Evolutionary conservation across 1,140 invertebrate genomes (phyloP).

Genomic region (Eriocheir sinensis): DNA sequence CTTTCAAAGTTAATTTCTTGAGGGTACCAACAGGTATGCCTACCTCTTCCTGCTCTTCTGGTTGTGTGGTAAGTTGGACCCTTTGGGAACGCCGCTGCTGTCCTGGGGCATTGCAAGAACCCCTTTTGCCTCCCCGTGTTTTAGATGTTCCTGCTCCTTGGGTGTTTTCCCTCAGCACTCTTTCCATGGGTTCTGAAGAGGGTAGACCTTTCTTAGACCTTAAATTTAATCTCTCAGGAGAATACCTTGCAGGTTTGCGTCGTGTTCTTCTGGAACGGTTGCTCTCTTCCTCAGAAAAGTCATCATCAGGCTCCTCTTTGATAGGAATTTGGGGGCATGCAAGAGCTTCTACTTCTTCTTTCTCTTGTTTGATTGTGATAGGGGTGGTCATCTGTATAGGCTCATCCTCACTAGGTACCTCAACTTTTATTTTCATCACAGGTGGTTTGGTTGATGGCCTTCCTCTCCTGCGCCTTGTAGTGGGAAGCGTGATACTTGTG

Average conservation of each 20-base stretch:
- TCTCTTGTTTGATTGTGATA: neutral
- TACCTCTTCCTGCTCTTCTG: neutral
- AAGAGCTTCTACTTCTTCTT: neutral
- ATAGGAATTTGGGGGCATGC: neutral
- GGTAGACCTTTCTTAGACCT: neutral
- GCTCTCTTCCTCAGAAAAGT: neutral
- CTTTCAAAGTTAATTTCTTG: too few relatives aligned
- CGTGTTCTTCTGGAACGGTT: neutral
- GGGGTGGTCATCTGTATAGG: neutral
- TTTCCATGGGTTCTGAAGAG: neutral
- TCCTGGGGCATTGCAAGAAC: neutral
- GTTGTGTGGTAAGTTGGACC: neutral
- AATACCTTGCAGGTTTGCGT: neutral
- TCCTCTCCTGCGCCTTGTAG: neutral
- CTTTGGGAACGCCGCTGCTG: neutral
- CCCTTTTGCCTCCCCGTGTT: neutral
- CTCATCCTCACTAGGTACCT: neutral
- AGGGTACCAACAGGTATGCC: too few relatives aligned
- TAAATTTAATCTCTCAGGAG: neutral
- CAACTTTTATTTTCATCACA: neutral
- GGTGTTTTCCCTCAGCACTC: neutral
- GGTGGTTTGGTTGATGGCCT: neutral
- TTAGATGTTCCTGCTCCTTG: neutral
- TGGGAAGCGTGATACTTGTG: neutral
- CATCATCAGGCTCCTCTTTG: neutral